Base-by-base conservation (phyloP, 2,797 vertebrate genomes). In the Enteromius afrohamiltoni region DNA sequence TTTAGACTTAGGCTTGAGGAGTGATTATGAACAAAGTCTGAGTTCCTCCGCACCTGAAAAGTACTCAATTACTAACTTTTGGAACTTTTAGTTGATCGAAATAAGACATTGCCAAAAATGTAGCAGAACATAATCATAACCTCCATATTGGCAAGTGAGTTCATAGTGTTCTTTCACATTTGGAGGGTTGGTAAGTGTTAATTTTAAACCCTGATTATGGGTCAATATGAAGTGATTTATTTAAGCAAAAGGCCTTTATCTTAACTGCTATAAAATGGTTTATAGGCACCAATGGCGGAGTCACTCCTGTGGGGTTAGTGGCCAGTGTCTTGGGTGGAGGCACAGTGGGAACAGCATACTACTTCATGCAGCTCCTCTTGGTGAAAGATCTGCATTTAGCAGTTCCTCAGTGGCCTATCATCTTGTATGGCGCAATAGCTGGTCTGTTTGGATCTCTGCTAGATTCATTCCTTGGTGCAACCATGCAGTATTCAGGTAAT, bases 381-480 rank as follows among this genome's bases (percentile, higher is more conserved):
- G 94, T 98, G 75, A 90, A 71, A 42, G 95, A 99, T 86, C 93
- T 99, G 88, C 95, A 98, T 82, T 80, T 92, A 82, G 95, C 95
- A 3, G 94, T 95, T 87, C 96, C 98, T 0, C 98, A 99, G 90
- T 99, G 98, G 98, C 98, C 98, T 0, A 55, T 98, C 79, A 77
- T 99, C 55, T 67, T 95, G 67, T 99, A 98, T 80, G 96, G 95
- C 0, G 95, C 95, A n/a, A 69, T 93, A 86, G 97, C 97, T 6
- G 98, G 98, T 7, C 92, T 99, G 9, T 53, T 97, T 47, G 98
- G 98, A 5, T 99, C 98, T 1, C 42, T 98, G 90, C 88, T 98
- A 77, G 98, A 99, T 92, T 99, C 98, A 0, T 96, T 96, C 86
- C 93, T 99, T 85, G 98, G 98, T 73, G 97, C 98, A 74, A 95